phyloP scores from a whole-genome alignment of 2,113 vertebrate genomes.

The Lepisosteus osseus region DNA sequence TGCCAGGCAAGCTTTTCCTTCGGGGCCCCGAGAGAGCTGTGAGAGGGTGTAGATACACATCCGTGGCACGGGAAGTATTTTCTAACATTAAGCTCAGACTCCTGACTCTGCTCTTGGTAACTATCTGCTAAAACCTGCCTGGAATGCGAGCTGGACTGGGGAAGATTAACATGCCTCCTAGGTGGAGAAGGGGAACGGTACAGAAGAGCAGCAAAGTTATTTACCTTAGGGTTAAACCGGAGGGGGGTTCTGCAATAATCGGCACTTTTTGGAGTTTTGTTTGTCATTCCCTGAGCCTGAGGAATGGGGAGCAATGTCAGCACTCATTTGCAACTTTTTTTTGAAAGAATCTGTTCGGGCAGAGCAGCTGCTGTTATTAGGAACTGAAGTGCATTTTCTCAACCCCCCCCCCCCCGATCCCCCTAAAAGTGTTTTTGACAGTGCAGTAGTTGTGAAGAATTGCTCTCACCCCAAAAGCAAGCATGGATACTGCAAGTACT shows the following conservation, averaged over 20 bases:
- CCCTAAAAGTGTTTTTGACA: too few species aligned
- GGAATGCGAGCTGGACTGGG: conserved; percentile 56
- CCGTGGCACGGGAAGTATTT: conserved; percentile 55
- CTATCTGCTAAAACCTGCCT: conserved; percentile 68
- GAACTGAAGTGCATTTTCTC: too few species aligned
- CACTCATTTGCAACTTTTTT: too few species aligned
- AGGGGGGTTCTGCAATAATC: conserved; percentile 31
- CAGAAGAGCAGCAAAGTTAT: conserved; percentile 26
- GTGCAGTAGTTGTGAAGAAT: too few species aligned
- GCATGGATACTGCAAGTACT: too few species aligned
- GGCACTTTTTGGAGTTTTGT: conserved; percentile 15
- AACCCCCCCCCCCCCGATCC: too few species aligned
- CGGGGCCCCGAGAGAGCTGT: background rate
- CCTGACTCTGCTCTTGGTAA: conserved; percentile 56
- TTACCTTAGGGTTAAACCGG: conserved; percentile 44
- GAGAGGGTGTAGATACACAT: conserved; percentile 30
- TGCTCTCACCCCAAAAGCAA: too few species aligned
- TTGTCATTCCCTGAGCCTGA: background rate
- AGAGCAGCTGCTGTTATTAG: too few species aligned
- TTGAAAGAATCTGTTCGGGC: too few species aligned
- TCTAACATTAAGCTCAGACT: conserved; percentile 59
- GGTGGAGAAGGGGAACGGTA: conserved; percentile 26
- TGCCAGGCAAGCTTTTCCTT: too few species aligned
- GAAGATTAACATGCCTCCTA: conserved; percentile 34
- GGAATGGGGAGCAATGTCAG: too few species aligned